These are phyloP conservation scores for Acipenser ruthenus DNA, from an alignment of 2,797 vertebrate genomes.

Conservation along the genomic window DNA sequence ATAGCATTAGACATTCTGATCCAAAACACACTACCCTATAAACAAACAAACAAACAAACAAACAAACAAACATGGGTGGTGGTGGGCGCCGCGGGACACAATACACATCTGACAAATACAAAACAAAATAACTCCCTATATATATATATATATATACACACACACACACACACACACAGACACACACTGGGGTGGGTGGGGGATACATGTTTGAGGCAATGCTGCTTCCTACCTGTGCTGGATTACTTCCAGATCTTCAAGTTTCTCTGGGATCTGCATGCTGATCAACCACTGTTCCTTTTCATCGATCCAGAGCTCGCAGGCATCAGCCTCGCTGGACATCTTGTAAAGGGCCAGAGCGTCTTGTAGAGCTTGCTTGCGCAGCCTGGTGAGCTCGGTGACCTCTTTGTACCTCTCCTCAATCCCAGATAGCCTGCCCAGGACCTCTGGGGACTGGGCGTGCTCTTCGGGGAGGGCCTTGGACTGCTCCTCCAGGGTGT, in stretches of 20 bases:
- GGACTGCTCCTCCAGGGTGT: constrained; percentile 83
- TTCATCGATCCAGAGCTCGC: constrained; percentile 91
- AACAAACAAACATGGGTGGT: neutral
- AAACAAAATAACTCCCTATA: no score
- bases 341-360: constrained; percentile 91
- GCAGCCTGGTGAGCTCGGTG: constrained; percentile 77
- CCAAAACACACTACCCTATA: neutral
- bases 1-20: no score
- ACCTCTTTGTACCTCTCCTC: constrained; percentile 94
- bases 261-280: constrained; percentile 83
- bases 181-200: no score
- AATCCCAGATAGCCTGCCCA: constrained; percentile 74
- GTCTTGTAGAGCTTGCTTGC: constrained; percentile 92
- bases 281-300: constrained; percentile 95
- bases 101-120: no score
- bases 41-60: neutral
- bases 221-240: constrained; percentile 74
- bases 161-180: no score
- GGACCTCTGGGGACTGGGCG: constrained; percentile 66
- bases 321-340: constrained; percentile 86
- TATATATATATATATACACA: no score
- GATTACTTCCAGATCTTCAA: constrained; percentile 89
- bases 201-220: no score
- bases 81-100: no score
- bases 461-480: constrained; percentile 67